Evolutionary conservation across 2,797 vertebrate species (phyloP).

Genomic region (Pogoniulus pusillus): DNA sequence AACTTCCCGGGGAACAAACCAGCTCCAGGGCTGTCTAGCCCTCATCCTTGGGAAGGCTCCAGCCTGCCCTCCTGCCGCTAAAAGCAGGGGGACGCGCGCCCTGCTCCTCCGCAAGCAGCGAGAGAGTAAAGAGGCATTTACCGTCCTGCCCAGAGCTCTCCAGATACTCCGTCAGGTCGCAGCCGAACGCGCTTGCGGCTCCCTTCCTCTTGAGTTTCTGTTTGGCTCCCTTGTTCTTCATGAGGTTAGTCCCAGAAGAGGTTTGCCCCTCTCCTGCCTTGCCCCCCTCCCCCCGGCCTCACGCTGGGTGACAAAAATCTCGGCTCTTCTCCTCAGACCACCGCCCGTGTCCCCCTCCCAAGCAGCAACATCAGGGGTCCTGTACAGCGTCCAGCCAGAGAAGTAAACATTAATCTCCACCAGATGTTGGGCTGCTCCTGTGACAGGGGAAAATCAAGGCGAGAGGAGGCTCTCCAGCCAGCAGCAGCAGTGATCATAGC

Average conservation of each 20-base stretch:
- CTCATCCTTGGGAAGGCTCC: not conserved
- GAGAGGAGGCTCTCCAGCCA: slow-evolving; percentile 39
- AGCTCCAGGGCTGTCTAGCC: slow-evolving; percentile 7
- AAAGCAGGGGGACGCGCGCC: not conserved
- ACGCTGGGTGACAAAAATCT: slow-evolving; percentile 37
- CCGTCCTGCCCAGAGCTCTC: slow-evolving; percentile 95
- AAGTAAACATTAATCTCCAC: slow-evolving; percentile 67
- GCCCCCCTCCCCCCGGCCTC: slow-evolving; percentile 62
- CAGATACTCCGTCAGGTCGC: slow-evolving; percentile 94
- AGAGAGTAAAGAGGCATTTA: slow-evolving; percentile 77
- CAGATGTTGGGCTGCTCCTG: slow-evolving; percentile 64
- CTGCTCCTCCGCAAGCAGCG: not conserved
- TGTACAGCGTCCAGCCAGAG: slow-evolving; percentile 25
- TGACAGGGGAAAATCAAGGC: slow-evolving; percentile 37
- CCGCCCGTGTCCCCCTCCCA: slow-evolving; percentile 50
- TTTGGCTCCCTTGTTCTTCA: slow-evolving; percentile 99
- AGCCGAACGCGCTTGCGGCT: slow-evolving; percentile 91
- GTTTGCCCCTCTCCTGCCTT: slow-evolving; percentile 66
- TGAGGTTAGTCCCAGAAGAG: slow-evolving; percentile 86
- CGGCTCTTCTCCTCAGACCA: slow-evolving; percentile 62
- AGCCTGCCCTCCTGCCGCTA: not conserved
- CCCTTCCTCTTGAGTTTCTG: slow-evolving; percentile 96
- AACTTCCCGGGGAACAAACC: not conserved
- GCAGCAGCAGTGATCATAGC: slow-evolving; percentile 64
- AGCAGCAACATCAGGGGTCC: slow-evolving; percentile 67